Conservation (phyloP, 64 coral and sea anemone genomes). For the Astreopora myriophthalma region DNA sequence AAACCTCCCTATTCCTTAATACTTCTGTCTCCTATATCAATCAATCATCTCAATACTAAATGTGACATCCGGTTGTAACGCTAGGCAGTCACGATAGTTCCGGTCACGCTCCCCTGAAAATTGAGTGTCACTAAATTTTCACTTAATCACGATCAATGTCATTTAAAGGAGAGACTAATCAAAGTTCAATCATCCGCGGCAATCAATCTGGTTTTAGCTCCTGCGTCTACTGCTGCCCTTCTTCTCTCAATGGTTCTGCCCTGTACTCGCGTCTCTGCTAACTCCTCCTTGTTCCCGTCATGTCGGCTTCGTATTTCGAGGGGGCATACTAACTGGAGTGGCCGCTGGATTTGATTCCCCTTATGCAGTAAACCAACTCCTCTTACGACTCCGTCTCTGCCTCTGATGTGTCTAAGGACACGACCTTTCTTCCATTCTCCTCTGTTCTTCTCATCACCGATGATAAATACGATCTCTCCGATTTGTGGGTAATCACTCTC, state of each 20-base stretch:
- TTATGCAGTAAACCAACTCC: conserved; percentile 30
- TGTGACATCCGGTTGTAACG: background rate
- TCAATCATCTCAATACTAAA: background rate
- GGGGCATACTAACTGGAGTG: background rate
- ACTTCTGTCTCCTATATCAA: no score
- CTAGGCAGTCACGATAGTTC: background rate
- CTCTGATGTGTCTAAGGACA: background rate
- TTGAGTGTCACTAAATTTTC: background rate
- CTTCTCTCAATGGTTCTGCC: background rate
- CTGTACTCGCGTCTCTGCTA: background rate
- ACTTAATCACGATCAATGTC: background rate
- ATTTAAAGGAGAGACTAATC: background rate
- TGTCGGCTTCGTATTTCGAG: background rate
- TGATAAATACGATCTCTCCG: conserved; percentile 52
- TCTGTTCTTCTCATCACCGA: conserved; percentile 47
- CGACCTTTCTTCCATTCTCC: conserved; percentile 2
- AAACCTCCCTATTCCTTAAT: no score
- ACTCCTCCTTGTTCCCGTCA: background rate
- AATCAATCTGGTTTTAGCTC: background rate
- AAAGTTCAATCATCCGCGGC: background rate
- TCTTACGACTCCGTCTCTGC: conserved; percentile 27
- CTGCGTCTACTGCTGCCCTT: background rate
- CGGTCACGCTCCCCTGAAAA: background rate
- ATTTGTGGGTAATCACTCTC: background rate
- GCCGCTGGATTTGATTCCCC: conserved; percentile 7